Percentiles rank a stretch among this genome's conserved stretches.
phyloP scores from a whole-genome alignment of 2,888 invertebrate species.

The Orthosia gracilis region DNA sequence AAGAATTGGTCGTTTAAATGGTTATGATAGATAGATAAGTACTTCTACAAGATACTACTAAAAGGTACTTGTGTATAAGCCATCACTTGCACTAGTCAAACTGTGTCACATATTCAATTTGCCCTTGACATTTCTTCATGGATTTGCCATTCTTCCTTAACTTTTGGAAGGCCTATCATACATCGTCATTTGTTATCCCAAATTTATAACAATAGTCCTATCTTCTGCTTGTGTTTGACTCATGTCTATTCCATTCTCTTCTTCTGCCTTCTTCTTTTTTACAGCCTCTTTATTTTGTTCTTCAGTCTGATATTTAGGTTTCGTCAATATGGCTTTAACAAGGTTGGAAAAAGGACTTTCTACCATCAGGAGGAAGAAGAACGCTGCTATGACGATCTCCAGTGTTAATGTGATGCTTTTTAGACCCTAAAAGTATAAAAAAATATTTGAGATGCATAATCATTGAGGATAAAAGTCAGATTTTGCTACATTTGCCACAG shows the following conservation, averaged over 20 bases:
- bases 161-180: neutral
- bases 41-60: too few relatives aligned
- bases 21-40: too few relatives aligned
- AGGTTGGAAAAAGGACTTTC: conserved; percentile 34
- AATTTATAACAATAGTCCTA: conserved; percentile 21
- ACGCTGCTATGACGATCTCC: conserved; percentile 1
- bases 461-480: too few relatives aligned
- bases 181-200: neutral
- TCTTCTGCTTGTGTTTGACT: conserved; percentile 6
- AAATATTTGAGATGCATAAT: too few relatives aligned
- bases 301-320: neutral
- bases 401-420: rapidly evolving
- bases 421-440: neutral
- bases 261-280: neutral
- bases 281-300: neutral
- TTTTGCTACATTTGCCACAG: too few relatives aligned
- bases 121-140: neutral
- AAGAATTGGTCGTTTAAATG: too few relatives aligned
- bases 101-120: neutral
- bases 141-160: neutral
- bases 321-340: neutral
- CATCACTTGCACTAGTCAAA: neutral
- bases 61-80: too few relatives aligned
- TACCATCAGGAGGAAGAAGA: conserved; percentile 39
- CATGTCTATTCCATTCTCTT: conserved; percentile 1